These are phyloP conservation scores for Dromococcyx pavoninus DNA, from an alignment of 2,797 vertebrate genomes.

Conservation along the genomic window DNA sequence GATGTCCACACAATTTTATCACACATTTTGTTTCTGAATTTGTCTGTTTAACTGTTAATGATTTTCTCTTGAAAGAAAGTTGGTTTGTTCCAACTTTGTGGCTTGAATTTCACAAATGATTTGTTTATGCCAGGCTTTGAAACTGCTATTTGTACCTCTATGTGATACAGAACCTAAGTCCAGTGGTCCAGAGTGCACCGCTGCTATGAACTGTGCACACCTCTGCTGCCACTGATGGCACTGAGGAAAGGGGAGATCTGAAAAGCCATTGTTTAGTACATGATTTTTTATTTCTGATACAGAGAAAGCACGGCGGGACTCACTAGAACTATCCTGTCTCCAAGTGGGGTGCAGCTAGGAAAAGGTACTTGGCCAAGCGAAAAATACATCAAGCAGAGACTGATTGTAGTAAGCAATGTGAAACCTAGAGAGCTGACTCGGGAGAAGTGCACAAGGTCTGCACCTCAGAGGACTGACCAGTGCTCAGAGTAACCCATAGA, in stretches of 20 bases:
- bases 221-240: neutral
- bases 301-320: neutral
- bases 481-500: neutral
- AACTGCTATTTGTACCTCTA: neutral
- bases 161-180: neutral
- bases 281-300: neutral
- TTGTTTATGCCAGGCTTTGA: neutral
- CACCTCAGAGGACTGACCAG: neutral
- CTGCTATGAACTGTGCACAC: rapidly evolving
- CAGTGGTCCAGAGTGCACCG: neutral
- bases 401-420: neutral
- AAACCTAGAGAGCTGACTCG: neutral
- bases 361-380: neutral
- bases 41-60: neutral
- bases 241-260: neutral
- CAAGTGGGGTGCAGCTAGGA: neutral
- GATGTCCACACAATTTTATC: neutral
- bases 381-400: neutral
- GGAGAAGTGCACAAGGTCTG: neutral
- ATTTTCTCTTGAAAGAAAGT: neutral
- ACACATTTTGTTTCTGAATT: neutral
- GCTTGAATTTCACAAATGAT: neutral
- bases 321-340: neutral
- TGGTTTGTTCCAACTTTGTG: neutral
- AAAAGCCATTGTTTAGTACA: neutral